phyloP scores from a whole-genome alignment of 2,797 vertebrate species.

The Lerista edwardsae region DNA sequence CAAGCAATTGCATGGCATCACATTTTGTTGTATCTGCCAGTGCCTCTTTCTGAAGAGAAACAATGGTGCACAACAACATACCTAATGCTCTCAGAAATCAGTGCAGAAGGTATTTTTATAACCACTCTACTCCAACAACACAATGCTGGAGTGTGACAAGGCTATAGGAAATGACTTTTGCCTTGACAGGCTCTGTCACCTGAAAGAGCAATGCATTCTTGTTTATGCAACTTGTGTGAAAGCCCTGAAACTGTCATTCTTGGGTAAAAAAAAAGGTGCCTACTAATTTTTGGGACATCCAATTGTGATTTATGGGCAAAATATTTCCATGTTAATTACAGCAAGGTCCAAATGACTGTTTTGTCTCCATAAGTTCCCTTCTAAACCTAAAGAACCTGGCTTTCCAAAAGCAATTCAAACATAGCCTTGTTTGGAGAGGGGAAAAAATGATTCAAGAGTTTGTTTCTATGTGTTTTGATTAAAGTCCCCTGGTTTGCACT shows the following conservation, averaged over 20 bases:
- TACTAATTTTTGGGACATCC: slow-evolving; percentile 32
- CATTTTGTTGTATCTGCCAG: neutral
- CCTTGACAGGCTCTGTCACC: slow-evolving; percentile 20
- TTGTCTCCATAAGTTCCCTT: neutral
- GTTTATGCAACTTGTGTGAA: slow-evolving; percentile 7
- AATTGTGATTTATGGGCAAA: slow-evolving; percentile 31
- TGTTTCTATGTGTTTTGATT: slow-evolving; percentile 33
- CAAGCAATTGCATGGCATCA: neutral
- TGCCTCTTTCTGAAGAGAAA: neutral
- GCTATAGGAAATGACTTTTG: slow-evolving; percentile 11
- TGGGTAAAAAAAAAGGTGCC: neutral
- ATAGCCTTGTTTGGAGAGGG: neutral
- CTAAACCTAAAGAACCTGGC: slow-evolving; percentile 19
- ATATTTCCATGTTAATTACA: slow-evolving; percentile 25
- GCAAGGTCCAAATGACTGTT: neutral
- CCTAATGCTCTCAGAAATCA: slow-evolving; percentile 30
- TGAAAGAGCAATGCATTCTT: slow-evolving; percentile 10
- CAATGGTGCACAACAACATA: neutral
- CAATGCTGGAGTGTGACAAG: slow-evolving; percentile 11
- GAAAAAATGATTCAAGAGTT: neutral
- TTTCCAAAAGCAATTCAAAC: neutral
- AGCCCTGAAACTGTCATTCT: slow-evolving; percentile 15
- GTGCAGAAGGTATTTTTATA: slow-evolving; percentile 37
- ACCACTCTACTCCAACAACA: neutral
- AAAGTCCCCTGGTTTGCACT: slow-evolving; percentile 16